Conservation (phyloP, 1,140 invertebrate species). For the Homarus americanus region DNA sequence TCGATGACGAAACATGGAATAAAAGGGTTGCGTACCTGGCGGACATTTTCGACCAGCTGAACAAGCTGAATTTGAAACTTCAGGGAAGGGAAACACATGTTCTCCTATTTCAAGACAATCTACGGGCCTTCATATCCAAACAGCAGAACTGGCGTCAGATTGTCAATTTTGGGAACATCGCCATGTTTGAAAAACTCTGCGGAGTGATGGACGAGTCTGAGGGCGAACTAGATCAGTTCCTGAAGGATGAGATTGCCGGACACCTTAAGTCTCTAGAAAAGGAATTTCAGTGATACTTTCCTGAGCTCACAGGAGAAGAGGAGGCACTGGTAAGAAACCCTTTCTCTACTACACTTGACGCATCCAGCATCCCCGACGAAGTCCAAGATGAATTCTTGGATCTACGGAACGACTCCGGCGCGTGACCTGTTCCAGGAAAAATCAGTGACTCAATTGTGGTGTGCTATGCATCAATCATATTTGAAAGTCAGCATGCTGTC, state of each 20-base stretch:
- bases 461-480: conserved; percentile 45
- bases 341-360: conserved; percentile 56
- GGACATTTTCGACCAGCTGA: conserved; percentile 27
- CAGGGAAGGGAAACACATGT: conserved; percentile 56
- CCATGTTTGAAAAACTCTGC: conserved; percentile 65
- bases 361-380: conserved; percentile 57
- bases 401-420: conserved; percentile 29
- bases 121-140: conserved; percentile 43
- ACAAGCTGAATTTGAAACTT: conserved; percentile 66
- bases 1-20: conserved; percentile 50
- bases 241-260: conserved; percentile 56
- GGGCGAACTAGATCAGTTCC: conserved; percentile 46
- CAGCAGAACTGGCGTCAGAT: too few relatives aligned
- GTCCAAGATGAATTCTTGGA: conserved; percentile 67
- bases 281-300: conserved; percentile 64
- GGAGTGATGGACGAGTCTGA: conserved; percentile 56
- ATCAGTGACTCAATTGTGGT: conserved; percentile 50
- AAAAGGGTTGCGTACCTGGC: conserved; percentile 6
- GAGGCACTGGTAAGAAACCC: conserved; percentile 36
- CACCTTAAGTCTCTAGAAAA: conserved; percentile 57
- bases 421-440: conserved; percentile 55
- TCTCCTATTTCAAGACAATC: conserved; percentile 55
- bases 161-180: conserved; percentile 52
- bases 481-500: conserved; percentile 34
- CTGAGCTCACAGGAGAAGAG: conserved; percentile 38